Base-by-base conservation (phyloP, 1,140 invertebrate species). In the Argopecten irradians region DNA sequence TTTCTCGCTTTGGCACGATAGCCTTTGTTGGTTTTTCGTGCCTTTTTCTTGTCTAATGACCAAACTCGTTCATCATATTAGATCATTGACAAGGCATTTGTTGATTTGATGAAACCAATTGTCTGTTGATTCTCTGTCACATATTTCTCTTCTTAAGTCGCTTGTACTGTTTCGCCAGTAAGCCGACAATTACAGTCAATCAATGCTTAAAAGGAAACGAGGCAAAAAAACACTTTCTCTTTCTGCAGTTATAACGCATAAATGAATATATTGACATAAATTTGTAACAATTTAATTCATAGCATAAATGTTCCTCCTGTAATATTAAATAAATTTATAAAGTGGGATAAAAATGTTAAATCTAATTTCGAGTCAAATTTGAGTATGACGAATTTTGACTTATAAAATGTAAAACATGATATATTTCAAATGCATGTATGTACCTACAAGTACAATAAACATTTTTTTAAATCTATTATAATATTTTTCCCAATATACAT, bases 1-100 rank as follows among this genome's bases (percentile, higher is more conserved):
- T 82, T 86, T 55, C 55, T 86, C 28, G 34, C 36, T 86, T 86
- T 82, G 86, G 46, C 82, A 82, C 55, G 82, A 46, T 34, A 55
- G 86, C 82, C 86, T 86, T 86, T 86, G 86, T 86, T 86, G 86
- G 86, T 86, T 86, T 86, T 86, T 86, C 86, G 71, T 36, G 86
- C 86, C 86, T 86, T 82, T 82, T 55, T 71, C 55, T 28, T 35
- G 34, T 86, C 55, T 86, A 86, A 86, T 71, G 86, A 86, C 82
- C 82, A 55, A 34, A 86, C 46, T 82, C 86, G 82, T 86, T 86
- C 82, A 86, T 86, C 86, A 86, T 86, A 86, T 82, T 55, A 86
- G 86, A 28, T 82, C 46, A 86, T 82, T 82, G 55, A 82, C 55
- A 55, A 86, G 86, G 36, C 34, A 43, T n/a, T 82, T 86, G 82